Base-by-base conservation (phyloP, 1,140 invertebrate species). In the Achroia grisella region DNA sequence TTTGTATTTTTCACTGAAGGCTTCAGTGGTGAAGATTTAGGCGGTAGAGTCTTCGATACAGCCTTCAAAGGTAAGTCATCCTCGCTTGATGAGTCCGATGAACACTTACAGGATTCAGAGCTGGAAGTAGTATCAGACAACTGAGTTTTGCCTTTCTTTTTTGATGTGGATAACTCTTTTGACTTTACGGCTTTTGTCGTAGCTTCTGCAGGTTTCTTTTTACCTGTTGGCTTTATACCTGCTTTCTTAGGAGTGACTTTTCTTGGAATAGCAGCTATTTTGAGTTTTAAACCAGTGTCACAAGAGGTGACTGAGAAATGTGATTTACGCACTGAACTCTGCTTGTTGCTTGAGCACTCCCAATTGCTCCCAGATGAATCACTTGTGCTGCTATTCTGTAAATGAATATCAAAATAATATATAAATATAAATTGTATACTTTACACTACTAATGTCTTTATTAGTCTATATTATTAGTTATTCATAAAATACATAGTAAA, bases 281-380 rank as follows among this genome's bases (percentile, higher is more conserved):
- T 84, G 9, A 84, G 63, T 42, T 81, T 84, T 23, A 84, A 42
- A 9, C 80, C 80, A 11, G 77, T 84, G 27, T 84, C 80, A 60
- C 71, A 77, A 10, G 80, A 84, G 29, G 80, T 84, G 15, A 84
- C 80, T 28, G 80, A 84, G 52, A 84, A 84, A 53, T 80, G 76
- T 40, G 79, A 66, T 48, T 84, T 84, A 9, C 58, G 58, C 4
- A 56, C 53, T 11, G 64, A 56, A 29, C 56, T 59, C 45, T 74
- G 72, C 44, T 80, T 80, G 33, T 53, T 43, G 30, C 66, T 61
- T 9, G 72, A 68, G 50, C 77, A 81, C 54, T 84, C 69, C 75
- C 77, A 81, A 40, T 79, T 74, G 64, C 77, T 81, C 17, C 67
- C 71, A 39, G 79, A 74, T 11, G 77, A 67, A 10, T 70, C 70